Base-by-base conservation (phyloP, 2,113 vertebrate species). In the Struthio camelus region DNA sequence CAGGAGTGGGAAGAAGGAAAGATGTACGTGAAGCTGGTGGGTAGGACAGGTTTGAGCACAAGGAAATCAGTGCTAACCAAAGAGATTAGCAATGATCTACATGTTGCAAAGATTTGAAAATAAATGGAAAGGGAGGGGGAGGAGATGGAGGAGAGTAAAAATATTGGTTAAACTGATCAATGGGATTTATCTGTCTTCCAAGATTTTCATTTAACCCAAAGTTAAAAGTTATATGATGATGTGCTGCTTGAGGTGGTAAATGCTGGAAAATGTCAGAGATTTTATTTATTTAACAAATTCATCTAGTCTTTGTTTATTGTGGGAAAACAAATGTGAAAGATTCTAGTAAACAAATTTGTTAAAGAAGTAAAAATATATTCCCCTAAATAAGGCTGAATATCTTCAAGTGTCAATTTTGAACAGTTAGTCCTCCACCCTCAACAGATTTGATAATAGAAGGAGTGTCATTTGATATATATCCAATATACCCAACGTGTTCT, bases 1-100 rank as follows among this genome's bases (percentile, higher is more conserved):
- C 79, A 97, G 82, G 73, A 89, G 66, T 46, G 86, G 73, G 71
- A 95, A 91, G 85, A 93, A 80, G 67, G 76, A 93, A 90, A 94
- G 78, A 85, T 92, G 42, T 73, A 80, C 3, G 20, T 32, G 32
- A 61, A 91, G n/a, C 14, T 84, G 53, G 89, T 91, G 87, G 51
- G 80, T 73, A 95, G 46, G 71, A 93, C 42, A 85, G 14, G 27
- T 93, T 90, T 82, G 34, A 97, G 54, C 50, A 79, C 13, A 38
- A 90, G 82, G 69, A 97, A 97, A 90, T 78, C 79, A 85, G 25
- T 90, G 46, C 48, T 92, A 95, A 95, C 93, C 79, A 58, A 94
- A 87, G 89, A 96, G 81, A 86, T 88, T 85, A 94, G 53, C 48
- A 77, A 80, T 54, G 61, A 91, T n/a, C 23, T 61, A 18, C 2